These are phyloP conservation scores for Australoheros scitulus DNA, from an alignment of 2,113 vertebrate species.

Conservation along the genomic window DNA sequence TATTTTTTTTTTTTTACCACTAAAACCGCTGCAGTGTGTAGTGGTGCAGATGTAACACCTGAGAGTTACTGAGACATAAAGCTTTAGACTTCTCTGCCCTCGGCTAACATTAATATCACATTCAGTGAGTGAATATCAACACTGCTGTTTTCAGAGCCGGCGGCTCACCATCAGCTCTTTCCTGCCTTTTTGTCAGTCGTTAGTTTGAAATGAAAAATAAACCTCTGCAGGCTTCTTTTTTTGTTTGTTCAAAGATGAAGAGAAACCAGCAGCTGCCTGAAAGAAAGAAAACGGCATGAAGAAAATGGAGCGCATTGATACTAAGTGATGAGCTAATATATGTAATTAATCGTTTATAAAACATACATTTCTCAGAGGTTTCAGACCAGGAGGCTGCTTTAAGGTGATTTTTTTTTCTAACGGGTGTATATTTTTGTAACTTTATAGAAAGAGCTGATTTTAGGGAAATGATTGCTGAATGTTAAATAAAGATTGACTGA, in stretches of 20 bases:
- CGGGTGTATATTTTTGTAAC: slow-evolving; percentile 46
- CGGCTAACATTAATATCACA: background rate
- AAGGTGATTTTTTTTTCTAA: slow-evolving; percentile 38
- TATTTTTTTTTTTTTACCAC: background rate
- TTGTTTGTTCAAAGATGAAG: background rate
- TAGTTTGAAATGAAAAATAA: background rate
- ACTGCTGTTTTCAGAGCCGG: background rate
- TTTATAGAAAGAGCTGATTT: background rate
- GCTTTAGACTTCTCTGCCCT: background rate
- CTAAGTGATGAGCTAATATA: background rate
- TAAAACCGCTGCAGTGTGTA: background rate
- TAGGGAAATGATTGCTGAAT: background rate
- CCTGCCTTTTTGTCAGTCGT: background rate
- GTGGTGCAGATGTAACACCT: background rate
- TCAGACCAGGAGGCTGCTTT: background rate
- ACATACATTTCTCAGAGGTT: background rate
- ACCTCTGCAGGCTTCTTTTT: too few relatives aligned
- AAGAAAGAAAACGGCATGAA: background rate
- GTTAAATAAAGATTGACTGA: background rate
- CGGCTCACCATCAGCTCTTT: background rate
- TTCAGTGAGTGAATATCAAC: background rate
- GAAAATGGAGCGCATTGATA: background rate
- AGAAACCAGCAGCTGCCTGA: background rate
- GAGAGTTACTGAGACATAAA: background rate
- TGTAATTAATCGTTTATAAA: background rate